Conservation (phyloP, 2,888 invertebrate genomes). For the Netelia melanura region DNA sequence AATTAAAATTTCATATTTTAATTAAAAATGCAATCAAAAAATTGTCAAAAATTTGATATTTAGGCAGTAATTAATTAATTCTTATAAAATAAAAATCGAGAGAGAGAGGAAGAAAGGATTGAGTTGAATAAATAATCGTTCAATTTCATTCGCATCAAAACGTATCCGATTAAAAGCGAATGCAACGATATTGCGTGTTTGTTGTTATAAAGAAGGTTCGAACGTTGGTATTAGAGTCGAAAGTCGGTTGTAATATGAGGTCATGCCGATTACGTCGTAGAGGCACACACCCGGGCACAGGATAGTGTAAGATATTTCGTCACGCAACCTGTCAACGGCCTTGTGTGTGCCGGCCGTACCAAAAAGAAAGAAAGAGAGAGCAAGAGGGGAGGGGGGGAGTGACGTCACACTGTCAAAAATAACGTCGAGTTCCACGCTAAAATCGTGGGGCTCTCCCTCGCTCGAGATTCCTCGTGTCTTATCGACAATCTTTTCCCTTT, state of each 20-base stretch:
- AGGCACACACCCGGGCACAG: constrained; percentile 49
- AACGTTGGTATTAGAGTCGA: constrained; percentile 23
- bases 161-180: constrained; percentile 9
- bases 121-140: constrained; percentile 50
- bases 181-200: background rate
- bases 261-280: constrained; percentile 68
- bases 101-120: background rate
- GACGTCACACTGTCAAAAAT: constrained; percentile 79
- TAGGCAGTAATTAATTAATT: no score
- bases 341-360: constrained; percentile 70
- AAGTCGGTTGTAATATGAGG: constrained; percentile 62
- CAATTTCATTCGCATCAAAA: constrained; percentile 16
- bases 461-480: constrained; percentile 50
- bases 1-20: no score
- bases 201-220: background rate
- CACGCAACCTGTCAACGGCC: constrained; percentile 75
- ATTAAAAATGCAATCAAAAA: no score
- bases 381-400: constrained; percentile 51
- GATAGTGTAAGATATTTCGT: constrained; percentile 72
- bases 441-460: constrained; percentile 43
- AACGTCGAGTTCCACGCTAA: constrained; percentile 75
- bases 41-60: no score
- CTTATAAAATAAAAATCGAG: no score
- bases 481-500: constrained; percentile 1
- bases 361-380: constrained; percentile 45